phyloP scores from a whole-genome alignment of 2,888 invertebrate genomes.

The Belgica antarctica region DNA sequence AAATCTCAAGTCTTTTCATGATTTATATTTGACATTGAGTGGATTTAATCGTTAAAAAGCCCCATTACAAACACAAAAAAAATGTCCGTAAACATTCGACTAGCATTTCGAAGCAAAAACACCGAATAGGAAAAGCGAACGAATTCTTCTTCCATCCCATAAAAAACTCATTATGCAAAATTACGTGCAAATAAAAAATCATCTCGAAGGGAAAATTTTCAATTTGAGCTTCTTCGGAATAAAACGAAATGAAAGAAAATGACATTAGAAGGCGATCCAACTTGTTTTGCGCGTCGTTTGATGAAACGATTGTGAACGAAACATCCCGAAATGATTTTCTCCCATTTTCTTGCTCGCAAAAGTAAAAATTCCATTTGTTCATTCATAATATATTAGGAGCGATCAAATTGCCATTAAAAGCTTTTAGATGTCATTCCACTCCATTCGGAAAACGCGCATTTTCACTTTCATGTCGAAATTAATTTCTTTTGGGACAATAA shows the following conservation, averaged over 20 bases:
- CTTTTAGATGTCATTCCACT: constrained; percentile 2
- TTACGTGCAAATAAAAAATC: constrained; percentile 40
- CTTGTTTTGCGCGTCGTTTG: constrained; percentile 34
- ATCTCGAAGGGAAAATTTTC: constrained; percentile 19
- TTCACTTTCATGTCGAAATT: constrained; percentile 6
- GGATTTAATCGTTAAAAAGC: constrained; percentile 11
- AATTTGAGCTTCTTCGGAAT: not conserved
- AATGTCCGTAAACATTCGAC: constrained; percentile 12
- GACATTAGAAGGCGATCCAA: constrained; percentile 21
- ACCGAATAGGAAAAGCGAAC: not conserved
- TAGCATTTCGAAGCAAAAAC: constrained; percentile 11
- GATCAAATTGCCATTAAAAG: constrained; percentile 41
- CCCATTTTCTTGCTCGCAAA: too few species aligned
- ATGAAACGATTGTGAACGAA: not conserved
- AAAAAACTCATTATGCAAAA: constrained; percentile 34
- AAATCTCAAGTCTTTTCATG: constrained; percentile 1
- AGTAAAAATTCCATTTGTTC: constrained; percentile 30
- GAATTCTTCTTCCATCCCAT: constrained; percentile 1
- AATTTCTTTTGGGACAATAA: not conserved
- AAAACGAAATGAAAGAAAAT: constrained; percentile 3
- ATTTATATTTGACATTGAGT: constrained; percentile 26
- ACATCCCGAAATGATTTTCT: constrained; percentile 6
- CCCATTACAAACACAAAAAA: constrained; percentile 18
- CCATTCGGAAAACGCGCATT: not conserved
- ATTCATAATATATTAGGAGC: constrained; percentile 17